Percentiles rank a stretch among this genome's conserved stretches.
Evolutionary conservation across 2,888 invertebrate species (phyloP).

Genomic region (Thera obeliscata): DNA sequence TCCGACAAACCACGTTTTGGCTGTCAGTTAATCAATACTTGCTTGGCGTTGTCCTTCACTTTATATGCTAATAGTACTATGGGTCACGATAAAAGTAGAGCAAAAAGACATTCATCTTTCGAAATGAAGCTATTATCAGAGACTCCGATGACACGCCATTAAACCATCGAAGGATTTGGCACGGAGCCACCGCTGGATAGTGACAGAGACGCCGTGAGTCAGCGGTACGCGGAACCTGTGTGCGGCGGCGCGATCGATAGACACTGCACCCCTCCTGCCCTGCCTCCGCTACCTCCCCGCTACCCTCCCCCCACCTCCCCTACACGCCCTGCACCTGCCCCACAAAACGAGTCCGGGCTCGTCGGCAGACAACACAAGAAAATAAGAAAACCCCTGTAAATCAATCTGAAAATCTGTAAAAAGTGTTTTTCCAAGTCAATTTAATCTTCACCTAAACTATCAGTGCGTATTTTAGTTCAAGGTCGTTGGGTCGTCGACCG

Average conservation of each 20-base stretch:
- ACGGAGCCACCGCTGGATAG: conserved; percentile 66
- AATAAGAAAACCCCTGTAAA: conserved; percentile 47
- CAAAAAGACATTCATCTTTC: conserved; percentile 36
- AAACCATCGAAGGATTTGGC: conserved; percentile 71
- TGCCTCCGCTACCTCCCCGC: conserved; percentile 39
- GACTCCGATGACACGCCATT: conserved; percentile 62
- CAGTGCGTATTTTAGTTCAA: conserved; percentile 62
- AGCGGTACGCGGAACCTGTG: conserved; percentile 68
- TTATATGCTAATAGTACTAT: conserved; percentile 10
- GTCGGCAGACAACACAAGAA: conserved; percentile 52
- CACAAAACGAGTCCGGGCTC: conserved; percentile 55
- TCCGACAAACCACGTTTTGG: conserved; percentile 5
- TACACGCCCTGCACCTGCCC: conserved; percentile 62
- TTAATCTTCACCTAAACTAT: conserved; percentile 34
- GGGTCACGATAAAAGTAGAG: conserved; percentile 24
- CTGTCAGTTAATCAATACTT: conserved; percentile 16
- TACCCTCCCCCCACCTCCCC: conserved; percentile 1
- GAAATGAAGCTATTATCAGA: conserved; percentile 64
- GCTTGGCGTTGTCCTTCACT: conserved; percentile 12
- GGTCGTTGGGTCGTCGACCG: conserved; percentile 67
- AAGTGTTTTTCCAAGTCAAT: conserved; percentile 53
- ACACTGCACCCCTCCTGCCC: conserved; percentile 65
- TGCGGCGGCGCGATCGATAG: conserved; percentile 81
- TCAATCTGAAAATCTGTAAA: conserved; percentile 47
- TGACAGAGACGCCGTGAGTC: conserved; percentile 72